A percentile compares a stretch with the other conserved stretches of the same genome.
phyloP scores from a whole-genome alignment of 2,113 vertebrate genomes.

The Tragelaphus imberbis region DNA sequence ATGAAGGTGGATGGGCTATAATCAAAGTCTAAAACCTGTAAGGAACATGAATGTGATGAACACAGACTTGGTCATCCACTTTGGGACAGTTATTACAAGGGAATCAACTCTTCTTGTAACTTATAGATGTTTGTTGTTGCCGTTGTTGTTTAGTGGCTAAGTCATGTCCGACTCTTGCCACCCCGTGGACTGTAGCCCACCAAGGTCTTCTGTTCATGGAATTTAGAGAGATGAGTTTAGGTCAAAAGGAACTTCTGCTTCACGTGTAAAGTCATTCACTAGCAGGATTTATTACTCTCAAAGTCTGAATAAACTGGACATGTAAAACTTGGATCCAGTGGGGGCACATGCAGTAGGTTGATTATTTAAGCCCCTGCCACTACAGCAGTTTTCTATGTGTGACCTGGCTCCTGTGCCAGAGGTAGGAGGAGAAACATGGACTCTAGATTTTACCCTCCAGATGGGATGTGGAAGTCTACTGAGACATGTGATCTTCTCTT shows the following conservation, averaged over 20 bases:
- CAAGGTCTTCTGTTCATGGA: neutral
- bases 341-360: neutral
- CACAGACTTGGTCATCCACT: neutral
- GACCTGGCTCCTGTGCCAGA: neutral
- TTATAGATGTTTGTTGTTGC: neutral
- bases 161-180: neutral
- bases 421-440: neutral
- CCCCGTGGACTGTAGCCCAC: rapidly evolving
- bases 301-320: neutral
- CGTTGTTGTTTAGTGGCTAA: neutral
- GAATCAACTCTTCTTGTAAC: neutral
- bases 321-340: neutral
- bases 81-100: neutral
- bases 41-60: neutral
- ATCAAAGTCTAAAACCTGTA: neutral
- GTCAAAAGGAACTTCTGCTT: neutral
- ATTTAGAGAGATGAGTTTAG: neutral
- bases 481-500: neutral
- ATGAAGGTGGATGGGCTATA: neutral
- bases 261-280: neutral
- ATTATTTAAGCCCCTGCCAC: neutral
- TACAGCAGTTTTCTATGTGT: neutral
- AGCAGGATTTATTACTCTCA: neutral
- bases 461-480: neutral
- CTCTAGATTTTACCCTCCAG: neutral